Evolutionary conservation across 2,888 invertebrate genomes (phyloP).

Genomic region (Lasioglossum leucozonium): DNA sequence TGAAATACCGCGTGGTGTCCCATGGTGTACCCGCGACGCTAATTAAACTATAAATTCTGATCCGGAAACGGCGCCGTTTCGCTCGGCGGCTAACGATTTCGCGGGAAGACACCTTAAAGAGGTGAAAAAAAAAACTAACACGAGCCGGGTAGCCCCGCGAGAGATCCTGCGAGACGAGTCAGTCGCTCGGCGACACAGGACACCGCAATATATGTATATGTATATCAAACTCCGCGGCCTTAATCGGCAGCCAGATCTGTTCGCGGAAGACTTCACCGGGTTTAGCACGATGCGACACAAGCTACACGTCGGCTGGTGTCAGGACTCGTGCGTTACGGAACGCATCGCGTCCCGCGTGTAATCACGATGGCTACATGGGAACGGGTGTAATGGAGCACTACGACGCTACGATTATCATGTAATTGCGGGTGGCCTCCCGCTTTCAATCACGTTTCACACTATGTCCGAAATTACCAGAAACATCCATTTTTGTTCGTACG

Average conservation of each 20-base stretch:
- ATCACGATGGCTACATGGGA: slow-evolving; percentile 42
- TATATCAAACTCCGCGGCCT: slow-evolving; percentile 53
- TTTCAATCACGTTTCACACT: background rate
- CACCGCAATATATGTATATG: slow-evolving; percentile 40
- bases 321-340: slow-evolving; percentile 20
- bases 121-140: slow-evolving; percentile 54
- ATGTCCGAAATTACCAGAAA: background rate
- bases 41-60: slow-evolving; percentile 63
- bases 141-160: slow-evolving; percentile 13
- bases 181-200: slow-evolving; percentile 28
- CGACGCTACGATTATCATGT: slow-evolving; percentile 9
- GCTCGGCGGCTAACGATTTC: slow-evolving; percentile 56
- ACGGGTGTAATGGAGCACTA: background rate
- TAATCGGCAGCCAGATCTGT: slow-evolving; percentile 61
- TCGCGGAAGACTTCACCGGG: slow-evolving; percentile 42
- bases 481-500: too few relatives aligned
- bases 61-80: slow-evolving; percentile 52
- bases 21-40: slow-evolving; percentile 25
- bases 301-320: slow-evolving; percentile 34
- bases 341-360: slow-evolving; percentile 44
- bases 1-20: slow-evolving; percentile 46
- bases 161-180: slow-evolving; percentile 29
- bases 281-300: slow-evolving; percentile 36
- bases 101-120: slow-evolving; percentile 55
- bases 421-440: background rate